Evolutionary conservation across 1,140 invertebrate species (phyloP).

Genomic region (Antheraea mylitta): DNA sequence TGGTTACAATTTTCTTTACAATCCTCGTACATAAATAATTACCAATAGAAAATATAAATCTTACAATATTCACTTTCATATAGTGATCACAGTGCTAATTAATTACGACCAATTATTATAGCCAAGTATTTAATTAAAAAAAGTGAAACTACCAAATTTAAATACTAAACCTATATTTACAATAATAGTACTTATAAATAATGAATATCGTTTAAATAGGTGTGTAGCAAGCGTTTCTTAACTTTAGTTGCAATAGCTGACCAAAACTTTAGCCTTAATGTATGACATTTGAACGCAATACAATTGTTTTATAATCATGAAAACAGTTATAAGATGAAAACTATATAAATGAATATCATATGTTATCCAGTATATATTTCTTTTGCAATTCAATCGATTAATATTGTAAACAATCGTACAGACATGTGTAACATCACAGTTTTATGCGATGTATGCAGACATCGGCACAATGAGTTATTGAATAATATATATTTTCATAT

Average conservation of each 20-base stretch:
- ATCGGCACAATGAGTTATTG: constrained; percentile 46
- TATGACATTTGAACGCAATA: constrained; percentile 4
- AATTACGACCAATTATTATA: constrained; percentile 39
- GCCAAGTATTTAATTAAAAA: constrained; percentile 40
- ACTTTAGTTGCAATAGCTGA: constrained; percentile 43
- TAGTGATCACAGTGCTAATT: constrained; percentile 29
- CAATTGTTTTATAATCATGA: neutral
- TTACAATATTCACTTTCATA: constrained; percentile 3
- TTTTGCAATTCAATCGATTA: neutral
- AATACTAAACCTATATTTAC: constrained; percentile 74
- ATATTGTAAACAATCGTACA: constrained; percentile 45
- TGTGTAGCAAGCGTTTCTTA: constrained; percentile 49
- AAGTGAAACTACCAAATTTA: constrained; percentile 67
- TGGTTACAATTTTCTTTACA: constrained; percentile 38
- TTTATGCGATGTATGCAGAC: constrained; percentile 63
- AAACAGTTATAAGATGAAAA: neutral
- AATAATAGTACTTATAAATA: constrained; percentile 61
- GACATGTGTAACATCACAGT: constrained; percentile 70
- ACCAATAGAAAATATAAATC: constrained; percentile 20
- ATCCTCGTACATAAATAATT: constrained; percentile 35
- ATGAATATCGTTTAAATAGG: constrained; percentile 52
- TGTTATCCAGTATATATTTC: neutral
- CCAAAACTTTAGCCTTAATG: constrained; percentile 36
- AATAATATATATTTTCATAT: neutral
- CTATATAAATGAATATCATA: neutral